Evolutionary conservation across 2,113 vertebrate genomes (phyloP).

Genomic region (Oxygymnocypris stewartii): DNA sequence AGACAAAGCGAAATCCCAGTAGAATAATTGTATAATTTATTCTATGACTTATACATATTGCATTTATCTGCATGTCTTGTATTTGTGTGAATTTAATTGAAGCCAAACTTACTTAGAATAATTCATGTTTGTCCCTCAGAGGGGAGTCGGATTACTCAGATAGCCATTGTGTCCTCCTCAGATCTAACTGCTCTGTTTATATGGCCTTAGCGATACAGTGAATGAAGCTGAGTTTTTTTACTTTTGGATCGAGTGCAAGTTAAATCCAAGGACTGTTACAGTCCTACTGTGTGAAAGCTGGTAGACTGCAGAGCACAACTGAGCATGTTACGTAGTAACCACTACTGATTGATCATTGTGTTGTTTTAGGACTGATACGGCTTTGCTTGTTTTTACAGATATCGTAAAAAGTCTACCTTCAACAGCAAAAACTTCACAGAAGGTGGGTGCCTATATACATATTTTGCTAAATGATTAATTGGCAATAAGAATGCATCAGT

Average conservation of each 20-base stretch:
- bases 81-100: background rate
- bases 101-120: background rate
- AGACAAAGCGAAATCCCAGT: too few species aligned
- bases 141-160: background rate
- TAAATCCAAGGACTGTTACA: too few species aligned
- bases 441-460: constrained; percentile 75
- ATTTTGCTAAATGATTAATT: background rate
- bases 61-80: constrained; percentile 6
- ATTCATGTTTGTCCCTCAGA: background rate
- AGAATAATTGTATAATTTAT: too few species aligned
- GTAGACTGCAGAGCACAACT: too few species aligned
- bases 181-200: constrained; percentile 4
- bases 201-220: background rate
- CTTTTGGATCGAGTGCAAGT: background rate
- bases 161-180: background rate
- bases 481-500: background rate
- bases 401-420: constrained; percentile 90
- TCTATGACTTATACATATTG: too few species aligned
- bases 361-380: constrained; percentile 17
- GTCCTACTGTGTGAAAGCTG: too few species aligned
- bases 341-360: background rate
- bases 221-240: constrained; percentile 8
- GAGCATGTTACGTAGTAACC: background rate
- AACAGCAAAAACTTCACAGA: constrained; percentile 87
- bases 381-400: constrained; percentile 69